phyloP scores from a whole-genome alignment of 1,140 invertebrate genomes.

The Hyles vespertilio region DNA sequence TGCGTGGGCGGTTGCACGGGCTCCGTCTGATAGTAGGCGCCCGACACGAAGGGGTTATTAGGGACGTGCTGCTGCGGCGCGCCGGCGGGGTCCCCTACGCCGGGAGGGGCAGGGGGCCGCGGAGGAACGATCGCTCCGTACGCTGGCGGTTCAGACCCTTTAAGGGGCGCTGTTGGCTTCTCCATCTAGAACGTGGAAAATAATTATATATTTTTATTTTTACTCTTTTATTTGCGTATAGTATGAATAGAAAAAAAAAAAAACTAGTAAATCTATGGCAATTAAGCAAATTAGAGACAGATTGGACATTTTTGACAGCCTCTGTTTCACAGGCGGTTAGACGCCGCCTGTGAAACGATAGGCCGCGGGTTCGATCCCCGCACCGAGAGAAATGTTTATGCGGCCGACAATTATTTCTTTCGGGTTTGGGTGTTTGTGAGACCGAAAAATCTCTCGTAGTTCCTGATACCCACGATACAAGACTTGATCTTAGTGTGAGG shows the following conservation, averaged over 20 bases:
- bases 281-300: neutral
- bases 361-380: no score
- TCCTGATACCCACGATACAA: no score
- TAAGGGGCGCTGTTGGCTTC: constrained; percentile 52
- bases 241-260: neutral
- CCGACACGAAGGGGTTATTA: constrained; percentile 79
- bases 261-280: neutral
- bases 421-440: no score
- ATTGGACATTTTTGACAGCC: no score
- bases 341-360: no score
- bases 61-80: constrained; percentile 66
- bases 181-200: constrained; percentile 46
- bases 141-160: constrained; percentile 54
- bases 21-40: constrained; percentile 71
- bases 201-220: neutral
- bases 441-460: no score
- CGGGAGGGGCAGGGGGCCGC: constrained; percentile 46
- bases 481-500: no score
- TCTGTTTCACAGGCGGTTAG: no score
- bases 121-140: constrained; percentile 70
- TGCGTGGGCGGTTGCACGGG: constrained; percentile 78
- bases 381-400: no score
- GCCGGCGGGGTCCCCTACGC: neutral
- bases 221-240: neutral
- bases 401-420: no score